Percentiles rank a stretch among this genome's conserved stretches.
Conservation (phyloP, 2,797 vertebrate species). For the Threskiornis aethiopicus region DNA sequence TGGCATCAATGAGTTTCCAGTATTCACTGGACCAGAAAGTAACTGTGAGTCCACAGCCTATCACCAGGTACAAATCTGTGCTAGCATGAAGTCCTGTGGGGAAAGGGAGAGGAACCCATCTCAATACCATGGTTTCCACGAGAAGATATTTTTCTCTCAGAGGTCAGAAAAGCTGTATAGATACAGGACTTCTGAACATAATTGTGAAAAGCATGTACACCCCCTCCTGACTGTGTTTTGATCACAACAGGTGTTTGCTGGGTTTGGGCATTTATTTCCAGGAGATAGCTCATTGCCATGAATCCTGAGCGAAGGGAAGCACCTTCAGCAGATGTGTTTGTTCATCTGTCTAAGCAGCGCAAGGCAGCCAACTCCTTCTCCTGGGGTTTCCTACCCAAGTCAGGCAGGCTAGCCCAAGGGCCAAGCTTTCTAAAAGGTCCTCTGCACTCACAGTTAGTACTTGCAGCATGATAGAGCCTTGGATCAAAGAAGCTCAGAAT, state of each 20-base stretch:
- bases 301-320: fast-evolving
- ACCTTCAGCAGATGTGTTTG: neutral
- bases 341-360: neutral
- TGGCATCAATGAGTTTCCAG: neutral
- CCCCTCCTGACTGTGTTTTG: neutral
- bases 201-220: neutral
- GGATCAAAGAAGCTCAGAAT: neutral
- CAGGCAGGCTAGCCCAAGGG: neutral
- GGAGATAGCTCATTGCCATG: neutral
- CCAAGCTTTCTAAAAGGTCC: neutral
- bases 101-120: neutral
- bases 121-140: neutral
- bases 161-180: neutral
- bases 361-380: neutral
- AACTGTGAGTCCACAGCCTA: neutral
- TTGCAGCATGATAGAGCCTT: neutral
- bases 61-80: neutral
- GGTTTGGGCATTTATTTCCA: neutral
- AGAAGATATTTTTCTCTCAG: neutral
- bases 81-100: neutral
- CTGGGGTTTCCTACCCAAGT: neutral
- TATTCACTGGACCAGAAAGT: neutral
- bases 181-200: neutral
- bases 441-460: neutral
- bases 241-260: neutral